phyloP scores from a whole-genome alignment of 2,888 invertebrate genomes.

The Chrysomela aeneicollis region DNA sequence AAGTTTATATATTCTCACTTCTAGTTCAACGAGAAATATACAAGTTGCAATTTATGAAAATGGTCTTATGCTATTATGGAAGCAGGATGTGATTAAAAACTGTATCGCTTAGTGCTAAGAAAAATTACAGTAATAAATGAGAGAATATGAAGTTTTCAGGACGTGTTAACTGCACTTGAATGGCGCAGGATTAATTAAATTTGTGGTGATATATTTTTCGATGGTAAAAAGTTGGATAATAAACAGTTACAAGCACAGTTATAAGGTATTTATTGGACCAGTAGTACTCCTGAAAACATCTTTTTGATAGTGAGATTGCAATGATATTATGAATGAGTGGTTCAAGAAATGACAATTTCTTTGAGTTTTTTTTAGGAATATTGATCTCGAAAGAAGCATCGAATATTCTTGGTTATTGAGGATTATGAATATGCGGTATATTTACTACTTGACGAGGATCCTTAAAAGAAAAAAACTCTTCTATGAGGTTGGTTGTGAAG shows the following conservation, averaged over 20 bases:
- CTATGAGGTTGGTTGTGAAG: not conserved
- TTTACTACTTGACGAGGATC: no score
- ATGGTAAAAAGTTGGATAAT: not conserved
- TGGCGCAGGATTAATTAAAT: not conserved
- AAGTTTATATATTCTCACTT: conserved; percentile 27
- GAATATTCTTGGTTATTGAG: no score
- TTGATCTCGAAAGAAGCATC: no score
- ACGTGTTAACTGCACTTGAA: conserved; percentile 18
- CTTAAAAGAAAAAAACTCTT: not conserved
- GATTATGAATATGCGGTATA: no score
- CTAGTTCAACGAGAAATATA: conserved; percentile 33
- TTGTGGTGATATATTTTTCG: not conserved
- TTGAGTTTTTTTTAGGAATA: no score
- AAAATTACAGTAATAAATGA: conserved; percentile 13
- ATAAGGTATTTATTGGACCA: no score
- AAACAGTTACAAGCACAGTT: not conserved
- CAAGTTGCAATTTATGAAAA: conserved; percentile 41
- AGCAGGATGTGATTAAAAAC: conserved; percentile 31
- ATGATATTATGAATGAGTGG: no score
- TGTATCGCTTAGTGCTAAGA: conserved; percentile 14
- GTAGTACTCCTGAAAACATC: no score
- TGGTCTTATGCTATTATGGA: conserved; percentile 28
- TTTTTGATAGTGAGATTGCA: no score
- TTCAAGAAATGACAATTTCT: no score
- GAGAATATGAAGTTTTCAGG: conserved; percentile 3